Conservation (phyloP, 2,113 vertebrate genomes). For the Calypte anna region DNA sequence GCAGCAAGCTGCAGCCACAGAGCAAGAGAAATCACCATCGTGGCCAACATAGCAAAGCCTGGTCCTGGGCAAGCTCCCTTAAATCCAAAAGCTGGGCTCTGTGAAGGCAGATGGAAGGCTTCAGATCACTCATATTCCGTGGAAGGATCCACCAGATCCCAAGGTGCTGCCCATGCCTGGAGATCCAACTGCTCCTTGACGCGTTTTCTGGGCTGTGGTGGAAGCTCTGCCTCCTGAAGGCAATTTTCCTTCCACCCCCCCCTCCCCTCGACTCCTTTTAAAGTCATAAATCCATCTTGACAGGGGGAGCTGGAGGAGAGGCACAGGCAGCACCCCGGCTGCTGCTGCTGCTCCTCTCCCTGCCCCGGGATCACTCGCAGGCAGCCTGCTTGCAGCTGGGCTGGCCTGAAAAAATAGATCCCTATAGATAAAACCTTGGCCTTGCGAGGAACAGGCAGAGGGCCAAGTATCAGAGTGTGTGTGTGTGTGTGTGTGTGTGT, state of each 20-base stretch:
- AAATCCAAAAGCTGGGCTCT: not conserved
- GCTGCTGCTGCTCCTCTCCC: not conserved
- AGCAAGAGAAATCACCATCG: slow-evolving; percentile 41
- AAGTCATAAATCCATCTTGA: slow-evolving; percentile 57
- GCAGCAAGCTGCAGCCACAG: slow-evolving; percentile 59
- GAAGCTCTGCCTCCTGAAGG: not conserved
- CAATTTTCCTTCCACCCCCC: not conserved
- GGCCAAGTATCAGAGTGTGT: not conserved
- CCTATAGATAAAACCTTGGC: slow-evolving; percentile 22
- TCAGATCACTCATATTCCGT: not conserved
- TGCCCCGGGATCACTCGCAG: not conserved
- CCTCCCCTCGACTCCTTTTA: not conserved
- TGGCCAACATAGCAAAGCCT: slow-evolving; percentile 70
- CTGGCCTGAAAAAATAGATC: not conserved
- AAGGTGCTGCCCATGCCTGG: not conserved
- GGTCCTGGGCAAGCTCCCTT: not conserved
- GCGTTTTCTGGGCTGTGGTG: not conserved
- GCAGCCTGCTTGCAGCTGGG: not conserved
- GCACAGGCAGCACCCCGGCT: not conserved
- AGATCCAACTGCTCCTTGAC: not conserved
- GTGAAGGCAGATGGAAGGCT: not conserved
- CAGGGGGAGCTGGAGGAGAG: slow-evolving; percentile 36
- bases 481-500: too few species aligned
- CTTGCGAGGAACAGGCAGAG: not conserved
- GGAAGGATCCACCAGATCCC: not conserved